Base-by-base conservation (phyloP, 2,797 vertebrate species). In the Hippocampus kuda region DNA sequence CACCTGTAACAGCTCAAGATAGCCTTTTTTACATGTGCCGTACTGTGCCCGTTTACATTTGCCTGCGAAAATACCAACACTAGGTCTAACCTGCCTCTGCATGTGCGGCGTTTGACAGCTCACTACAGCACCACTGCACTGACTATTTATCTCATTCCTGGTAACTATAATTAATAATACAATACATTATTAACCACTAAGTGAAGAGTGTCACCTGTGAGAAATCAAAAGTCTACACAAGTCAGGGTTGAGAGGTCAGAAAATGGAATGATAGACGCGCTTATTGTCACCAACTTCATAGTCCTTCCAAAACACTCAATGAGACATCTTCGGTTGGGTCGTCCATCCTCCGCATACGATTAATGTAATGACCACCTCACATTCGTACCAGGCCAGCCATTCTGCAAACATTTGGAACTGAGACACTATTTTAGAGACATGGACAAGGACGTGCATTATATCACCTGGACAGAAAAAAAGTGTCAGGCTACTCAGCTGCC, bases 221-320 rank as follows among this genome's bases (percentile, higher is more conserved):
- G 65, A 27, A 20, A 63, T 61, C 10, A 44, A 44, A 44, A 13
- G 42, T 13, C 34, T 38, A 38, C 34, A 38, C 34, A 38, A 38
- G 34, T 38, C 34, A 38, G 3, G 72, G 64, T 73, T 66, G 72
- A 57, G 72, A 54, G 62, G 65, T 66, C 66, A 73, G 67, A 70
- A 72, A 69, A 34, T 30, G 67, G 62, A 53, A 67, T 69, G 72
- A 59, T 65, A 71, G 65, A 86, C 84, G 72, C 84, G 83, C 84
- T 88, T 86, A 79, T 75, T 24, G 51, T 53, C 5, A 72, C 87
- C 83, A 20, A 66, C 30, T 57, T 70, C 71, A 72, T 69, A 44
- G 62, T 74, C 72, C 76, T 68, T 69, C 82, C 82, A 77, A 77
- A 60, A 73, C 74, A 38, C 73, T 74, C 60, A 30, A 60, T 77